Percentiles rank a stretch among this genome's conserved stretches.
Evolutionary conservation across 2,797 vertebrate genomes (phyloP).

Genomic region (Hyperoplus lanceolatus): DNA sequence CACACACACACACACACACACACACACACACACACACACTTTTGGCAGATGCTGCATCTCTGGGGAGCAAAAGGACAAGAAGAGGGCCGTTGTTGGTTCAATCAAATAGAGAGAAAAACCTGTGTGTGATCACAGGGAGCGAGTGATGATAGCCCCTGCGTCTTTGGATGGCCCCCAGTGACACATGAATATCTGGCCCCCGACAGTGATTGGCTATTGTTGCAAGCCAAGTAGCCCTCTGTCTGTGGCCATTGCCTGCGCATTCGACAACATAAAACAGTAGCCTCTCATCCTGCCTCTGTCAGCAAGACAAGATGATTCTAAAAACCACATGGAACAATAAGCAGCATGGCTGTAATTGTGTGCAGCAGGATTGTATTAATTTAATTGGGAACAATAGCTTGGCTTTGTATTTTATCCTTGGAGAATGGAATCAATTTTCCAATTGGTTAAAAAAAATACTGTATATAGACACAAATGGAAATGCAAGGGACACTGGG

Average conservation of each 20-base stretch:
- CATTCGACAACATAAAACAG: constrained; percentile 36
- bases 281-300: constrained; percentile 40
- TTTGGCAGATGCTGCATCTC: constrained; percentile 56
- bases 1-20: constrained; percentile 7
- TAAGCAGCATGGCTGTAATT: constrained; percentile 42
- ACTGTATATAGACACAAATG: background rate
- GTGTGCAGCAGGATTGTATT: constrained; percentile 36
- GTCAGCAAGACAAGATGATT: constrained; percentile 27
- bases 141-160: constrained; percentile 53
- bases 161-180: constrained; percentile 60
- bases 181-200: constrained; percentile 63
- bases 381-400: constrained; percentile 54
- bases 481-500: background rate
- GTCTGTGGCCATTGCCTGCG: constrained; percentile 40
- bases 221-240: constrained; percentile 45
- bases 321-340: constrained; percentile 44
- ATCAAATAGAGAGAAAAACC: constrained; percentile 31
- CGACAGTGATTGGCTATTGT: constrained; percentile 64
- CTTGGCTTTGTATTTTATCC: constrained; percentile 38
- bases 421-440: constrained; percentile 62
- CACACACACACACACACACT: constrained; percentile 6
- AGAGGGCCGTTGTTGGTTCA: constrained; percentile 36
- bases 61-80: constrained; percentile 37
- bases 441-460: constrained; percentile 32
- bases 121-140: constrained; percentile 46